These are phyloP conservation scores for Drosophila repletoides DNA, from an alignment of 1,140 invertebrate species.

Conservation along the genomic window DNA sequence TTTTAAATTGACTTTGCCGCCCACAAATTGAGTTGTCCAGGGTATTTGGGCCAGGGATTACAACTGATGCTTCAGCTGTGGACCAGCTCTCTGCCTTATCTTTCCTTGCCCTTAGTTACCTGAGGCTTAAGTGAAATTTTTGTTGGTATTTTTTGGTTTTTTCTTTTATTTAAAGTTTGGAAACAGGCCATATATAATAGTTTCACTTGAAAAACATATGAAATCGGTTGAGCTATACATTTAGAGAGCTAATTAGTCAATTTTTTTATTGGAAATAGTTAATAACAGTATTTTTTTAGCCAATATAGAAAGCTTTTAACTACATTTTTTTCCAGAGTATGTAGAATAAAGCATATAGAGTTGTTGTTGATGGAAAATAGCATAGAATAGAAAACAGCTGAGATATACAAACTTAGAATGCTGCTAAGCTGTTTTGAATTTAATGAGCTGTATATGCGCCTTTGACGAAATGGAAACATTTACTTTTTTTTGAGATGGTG, in stretches of 20 bases:
- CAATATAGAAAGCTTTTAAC: too few relatives aligned
- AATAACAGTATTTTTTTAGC: too few relatives aligned
- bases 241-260: too few relatives aligned
- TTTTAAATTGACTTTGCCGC: constrained; percentile 75
- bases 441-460: constrained; percentile 68
- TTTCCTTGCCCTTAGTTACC: constrained; percentile 51
- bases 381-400: too few relatives aligned
- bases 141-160: constrained; percentile 22
- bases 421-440: constrained; percentile 75
- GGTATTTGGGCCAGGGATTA: constrained; percentile 22
- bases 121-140: constrained; percentile 73
- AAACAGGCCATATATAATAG: too few relatives aligned
- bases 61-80: background rate
- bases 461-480: constrained; percentile 67
- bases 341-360: too few relatives aligned
- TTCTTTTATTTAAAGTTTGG: background rate
- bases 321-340: too few relatives aligned
- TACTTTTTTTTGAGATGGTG: constrained; percentile 39
- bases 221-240: too few relatives aligned
- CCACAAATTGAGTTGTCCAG: constrained; percentile 73
- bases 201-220: too few relatives aligned
- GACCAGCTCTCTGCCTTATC: background rate
- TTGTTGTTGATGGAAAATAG: too few relatives aligned
- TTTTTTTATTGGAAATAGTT: too few relatives aligned
- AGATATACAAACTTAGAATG: constrained; percentile 44